Evolutionary conservation across 2,797 vertebrate genomes (phyloP), one percentile per base, ranked within the genome.

Genomic region (Typhlichthys subterraneus): DNA sequence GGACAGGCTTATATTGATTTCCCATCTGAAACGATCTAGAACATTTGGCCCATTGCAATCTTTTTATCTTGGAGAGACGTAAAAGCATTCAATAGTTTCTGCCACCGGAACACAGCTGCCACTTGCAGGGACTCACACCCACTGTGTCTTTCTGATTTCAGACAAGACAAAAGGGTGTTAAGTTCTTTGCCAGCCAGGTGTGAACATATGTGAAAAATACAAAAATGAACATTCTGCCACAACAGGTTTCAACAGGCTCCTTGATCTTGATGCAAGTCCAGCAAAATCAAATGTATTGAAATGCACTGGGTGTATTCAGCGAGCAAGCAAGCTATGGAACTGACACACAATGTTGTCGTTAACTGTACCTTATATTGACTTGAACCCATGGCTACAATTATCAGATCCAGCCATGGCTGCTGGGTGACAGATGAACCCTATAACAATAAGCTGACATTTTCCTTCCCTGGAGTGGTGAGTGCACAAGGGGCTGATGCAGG

Each of bases 341-440:
- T 52, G 72, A 72, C 84, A 81, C 82, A 75, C 77, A 2, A 11
- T 82, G 78, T 77, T 77, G 83, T 72, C 69, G 84, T 74, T 67
- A 68, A 79, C 73, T 60, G 73, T 17, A 63, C 58, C 62, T 13
- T 75, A 73, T 74, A 73, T 74, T 67, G 73, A 71, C 67, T 71
- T 12, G 57, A 71, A 80, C 73, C 77, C 69, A 79, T 59, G 68
- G 77, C 82, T 67, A 51, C 70, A 78, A 82, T 83, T 75, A 79
- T 83, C 77, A 70, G 70, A 61, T 55, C 38, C 62, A 57, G 81
- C 83, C n/a, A 55, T 19, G 50, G 12, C 42, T 46, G 13, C 4
- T 47, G 14, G 38, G 61, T 82, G 70, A 81, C 84, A 76, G 85
- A 82, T 87, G 86, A 88, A 86, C 77, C 74, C 72, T 65, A 67